A percentile compares a stretch with the other conserved stretches of the same genome.
phyloP scores from a whole-genome alignment of 1,140 invertebrate genomes.

The Tigriopus japonicus region DNA sequence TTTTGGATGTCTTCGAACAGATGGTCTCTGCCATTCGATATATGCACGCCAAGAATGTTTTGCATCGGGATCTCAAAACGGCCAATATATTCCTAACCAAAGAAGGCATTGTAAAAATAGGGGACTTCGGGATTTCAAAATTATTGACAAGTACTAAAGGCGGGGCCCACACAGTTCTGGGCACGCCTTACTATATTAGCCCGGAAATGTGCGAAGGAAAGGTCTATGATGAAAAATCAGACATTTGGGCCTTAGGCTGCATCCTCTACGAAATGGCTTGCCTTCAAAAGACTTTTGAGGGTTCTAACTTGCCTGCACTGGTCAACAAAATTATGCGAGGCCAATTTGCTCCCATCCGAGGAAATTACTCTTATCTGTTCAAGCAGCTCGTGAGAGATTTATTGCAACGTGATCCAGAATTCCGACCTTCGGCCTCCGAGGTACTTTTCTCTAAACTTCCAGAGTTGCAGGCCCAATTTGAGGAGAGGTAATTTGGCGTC shows the following conservation, averaged over 20 bases:
- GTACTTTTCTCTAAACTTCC: conserved; percentile 32
- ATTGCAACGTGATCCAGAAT: conserved; percentile 41
- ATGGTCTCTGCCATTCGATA: conserved; percentile 46
- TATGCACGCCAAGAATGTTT: conserved; percentile 49
- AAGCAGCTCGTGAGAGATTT: conserved; percentile 39
- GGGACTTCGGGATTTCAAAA: conserved; percentile 64
- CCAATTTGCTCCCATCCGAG: conserved; percentile 28
- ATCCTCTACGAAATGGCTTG: conserved; percentile 62
- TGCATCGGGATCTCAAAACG: conserved; percentile 57
- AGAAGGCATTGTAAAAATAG: conserved; percentile 38
- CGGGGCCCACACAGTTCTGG: conserved; percentile 52
- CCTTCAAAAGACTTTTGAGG: conserved; percentile 54
- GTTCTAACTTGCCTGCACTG: conserved; percentile 48
- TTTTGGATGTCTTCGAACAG: conserved; percentile 45
- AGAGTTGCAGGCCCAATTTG: conserved; percentile 28
- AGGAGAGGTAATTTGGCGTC: background rate
- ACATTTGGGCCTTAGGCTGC: conserved; percentile 61
- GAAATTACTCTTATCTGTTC: conserved; percentile 43
- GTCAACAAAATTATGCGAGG: conserved; percentile 55
- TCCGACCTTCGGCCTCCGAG: conserved; percentile 39
- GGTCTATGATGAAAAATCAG: conserved; percentile 52
- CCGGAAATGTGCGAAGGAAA: conserved; percentile 42
- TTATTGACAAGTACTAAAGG: conserved; percentile 43
- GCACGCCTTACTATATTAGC: conserved; percentile 60
- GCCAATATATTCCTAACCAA: conserved; percentile 55